Evolutionary conservation across 1,140 invertebrate species (phyloP).

Genomic region (Rhysida immarginata): DNA sequence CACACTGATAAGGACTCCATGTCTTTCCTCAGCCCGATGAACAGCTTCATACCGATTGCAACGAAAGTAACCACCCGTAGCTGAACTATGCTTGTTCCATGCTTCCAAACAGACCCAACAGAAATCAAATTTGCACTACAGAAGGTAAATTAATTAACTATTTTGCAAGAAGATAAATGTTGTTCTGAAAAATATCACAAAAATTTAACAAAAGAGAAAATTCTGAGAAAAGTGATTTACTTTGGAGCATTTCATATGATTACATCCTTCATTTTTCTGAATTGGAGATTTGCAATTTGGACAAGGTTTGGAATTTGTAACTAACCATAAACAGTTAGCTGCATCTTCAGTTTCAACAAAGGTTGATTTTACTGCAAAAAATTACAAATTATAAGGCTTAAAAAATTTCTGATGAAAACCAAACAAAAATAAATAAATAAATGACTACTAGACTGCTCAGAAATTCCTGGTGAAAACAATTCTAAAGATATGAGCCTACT

Average conservation of each 20-base stretch:
- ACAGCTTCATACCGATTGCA: slow-evolving; percentile 53
- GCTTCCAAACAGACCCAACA: slow-evolving; percentile 60
- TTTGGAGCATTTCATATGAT: slow-evolving; percentile 62
- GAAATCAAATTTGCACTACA: slow-evolving; percentile 61
- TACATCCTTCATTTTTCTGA: slow-evolving; percentile 62
- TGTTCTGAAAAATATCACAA: too few species aligned
- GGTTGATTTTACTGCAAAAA: slow-evolving; percentile 32
- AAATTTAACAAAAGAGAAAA: too few species aligned
- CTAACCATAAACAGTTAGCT: slow-evolving; percentile 53
- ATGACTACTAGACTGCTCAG: too few species aligned
- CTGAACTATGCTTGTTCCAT: slow-evolving; percentile 56
- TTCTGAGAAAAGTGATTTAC: too few species aligned
- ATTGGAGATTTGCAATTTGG: slow-evolving; percentile 56
- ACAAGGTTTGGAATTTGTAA: slow-evolving; percentile 57
- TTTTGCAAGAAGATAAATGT: too few species aligned
- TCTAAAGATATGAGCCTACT: too few species aligned
- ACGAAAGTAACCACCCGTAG: slow-evolving; percentile 55
- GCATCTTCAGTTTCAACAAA: slow-evolving; percentile 45
- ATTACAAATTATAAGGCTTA: too few species aligned
- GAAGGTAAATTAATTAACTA: too few species aligned
- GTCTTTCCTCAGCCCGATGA: slow-evolving; percentile 46
- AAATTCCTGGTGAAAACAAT: too few species aligned
- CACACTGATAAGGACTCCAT: slow-evolving; percentile 39
- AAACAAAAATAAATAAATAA: too few species aligned
- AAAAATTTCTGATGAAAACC: too few species aligned